A percentile compares a stretch with the other conserved stretches of the same genome.
Conservation (phyloP, 2,113 vertebrate genomes). For the Bubalus kerabau region DNA sequence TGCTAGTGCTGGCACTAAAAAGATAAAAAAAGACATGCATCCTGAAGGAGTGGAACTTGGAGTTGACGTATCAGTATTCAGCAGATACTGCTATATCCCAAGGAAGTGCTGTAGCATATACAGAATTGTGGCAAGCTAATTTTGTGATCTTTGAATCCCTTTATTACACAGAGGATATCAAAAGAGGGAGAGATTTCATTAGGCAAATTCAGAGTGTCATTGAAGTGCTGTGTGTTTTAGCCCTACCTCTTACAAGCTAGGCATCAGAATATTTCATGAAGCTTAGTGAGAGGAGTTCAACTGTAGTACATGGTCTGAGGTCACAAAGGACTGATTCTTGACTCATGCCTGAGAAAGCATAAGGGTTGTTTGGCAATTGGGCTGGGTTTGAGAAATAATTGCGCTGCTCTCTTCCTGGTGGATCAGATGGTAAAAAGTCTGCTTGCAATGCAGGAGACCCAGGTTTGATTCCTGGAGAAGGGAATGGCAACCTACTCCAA, state of each 20-base stretch:
- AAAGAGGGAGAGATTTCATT: background rate
- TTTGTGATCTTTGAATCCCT: slow-evolving; percentile 2
- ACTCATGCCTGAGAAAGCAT: background rate
- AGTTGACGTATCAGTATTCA: background rate
- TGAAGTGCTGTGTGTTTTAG: background rate
- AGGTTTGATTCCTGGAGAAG: background rate
- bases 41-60: background rate
- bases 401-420: background rate
- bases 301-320: background rate
- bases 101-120: background rate
- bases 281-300: background rate
- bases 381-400: background rate
- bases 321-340: background rate
- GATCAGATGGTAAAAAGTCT: background rate
- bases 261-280: background rate
- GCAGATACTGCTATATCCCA: background rate
- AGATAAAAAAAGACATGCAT: background rate
- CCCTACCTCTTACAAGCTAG: background rate
- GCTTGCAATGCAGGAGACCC: background rate
- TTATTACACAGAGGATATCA: background rate
- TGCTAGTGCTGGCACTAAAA: background rate
- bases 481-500: background rate
- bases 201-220: background rate
- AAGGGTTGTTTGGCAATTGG: background rate
- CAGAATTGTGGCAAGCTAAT: background rate